phyloP scores from a whole-genome alignment of 2,888 invertebrate genomes.

The Melanophora roralis region DNA sequence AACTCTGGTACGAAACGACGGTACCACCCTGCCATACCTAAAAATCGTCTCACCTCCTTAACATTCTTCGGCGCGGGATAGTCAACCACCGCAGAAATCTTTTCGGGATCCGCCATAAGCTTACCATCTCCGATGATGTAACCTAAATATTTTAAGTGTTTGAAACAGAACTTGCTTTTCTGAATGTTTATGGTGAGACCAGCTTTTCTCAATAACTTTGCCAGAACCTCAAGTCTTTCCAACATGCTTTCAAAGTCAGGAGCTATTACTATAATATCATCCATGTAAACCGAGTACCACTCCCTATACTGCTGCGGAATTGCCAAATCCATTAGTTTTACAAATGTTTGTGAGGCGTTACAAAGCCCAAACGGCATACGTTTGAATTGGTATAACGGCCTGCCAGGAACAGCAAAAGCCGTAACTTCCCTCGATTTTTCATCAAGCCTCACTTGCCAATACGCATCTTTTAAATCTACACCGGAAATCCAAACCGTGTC shows the following conservation, averaged over 20 bases:
- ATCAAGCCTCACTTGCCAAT: too few species aligned
- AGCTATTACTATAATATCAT: neutral
- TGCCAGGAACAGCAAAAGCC: too few species aligned
- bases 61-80: neutral
- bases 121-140: too few species aligned
- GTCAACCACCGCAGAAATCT: neutral
- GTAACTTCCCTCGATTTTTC: too few species aligned
- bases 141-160: neutral
- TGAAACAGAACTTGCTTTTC: neutral
- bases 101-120: too few species aligned
- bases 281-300: neutral
- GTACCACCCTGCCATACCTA: neutral
- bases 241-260: neutral
- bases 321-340: neutral
- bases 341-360: neutral
- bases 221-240: neutral
- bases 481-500: too few species aligned
- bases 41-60: neutral
- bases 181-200: neutral
- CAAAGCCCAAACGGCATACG: too few species aligned
- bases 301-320: neutral
- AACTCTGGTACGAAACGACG: neutral
- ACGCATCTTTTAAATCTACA: too few species aligned
- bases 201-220: neutral
- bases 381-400: too few species aligned